Base-by-base conservation (phyloP, 2,888 invertebrate species). In the Epirrhoe alternata region DNA sequence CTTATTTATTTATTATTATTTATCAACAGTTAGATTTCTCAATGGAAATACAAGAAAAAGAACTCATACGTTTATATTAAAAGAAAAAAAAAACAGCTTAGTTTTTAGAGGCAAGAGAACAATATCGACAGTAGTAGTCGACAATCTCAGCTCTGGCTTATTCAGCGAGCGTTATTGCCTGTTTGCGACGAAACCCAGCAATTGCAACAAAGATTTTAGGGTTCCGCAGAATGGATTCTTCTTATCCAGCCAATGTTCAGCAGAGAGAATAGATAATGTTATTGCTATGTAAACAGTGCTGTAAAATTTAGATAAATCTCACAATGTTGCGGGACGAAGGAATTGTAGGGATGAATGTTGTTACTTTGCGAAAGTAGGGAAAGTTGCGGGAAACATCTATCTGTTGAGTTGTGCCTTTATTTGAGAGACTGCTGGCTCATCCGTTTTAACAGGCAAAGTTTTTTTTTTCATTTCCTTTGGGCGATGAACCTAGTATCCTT, bases 201-300 rank as follows among this genome's bases (percentile, higher is more conserved):
- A 85, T 85, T 83, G 85, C 83, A 83, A 76, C 80, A 71, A 81
- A 81, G 79, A 83, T 84, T 85, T 84, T 84, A 81, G 83, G 82
- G 84, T 85, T 83, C 78, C 78, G 73, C 73, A 74, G 76, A 85
- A 84, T 84, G 82, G 84, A 84, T 85, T 81, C 83, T 82, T 80
- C 82, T 83, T 84, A 84, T 82, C 80, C 85, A 71, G 76, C 78
- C 79, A 77, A 79, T 79, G 81, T 79, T 77, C 81, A 77, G 72
- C 74, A 73, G 71, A 77, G 77, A 74, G 79, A 81, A 82, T 80
- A 83, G 79, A 81, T 84, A 82, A 82, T 82, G 77, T 73, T 80
- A 76, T 77, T 82, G 77, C 73, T 80, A 75, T 77, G 79, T 82
- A 82, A 80, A 82, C 80, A 82, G 67, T 71, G 78, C 72, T 77